Evolutionary conservation across 2,113 vertebrate genomes (phyloP).

Genomic region (Nansenia antarctica): DNA sequence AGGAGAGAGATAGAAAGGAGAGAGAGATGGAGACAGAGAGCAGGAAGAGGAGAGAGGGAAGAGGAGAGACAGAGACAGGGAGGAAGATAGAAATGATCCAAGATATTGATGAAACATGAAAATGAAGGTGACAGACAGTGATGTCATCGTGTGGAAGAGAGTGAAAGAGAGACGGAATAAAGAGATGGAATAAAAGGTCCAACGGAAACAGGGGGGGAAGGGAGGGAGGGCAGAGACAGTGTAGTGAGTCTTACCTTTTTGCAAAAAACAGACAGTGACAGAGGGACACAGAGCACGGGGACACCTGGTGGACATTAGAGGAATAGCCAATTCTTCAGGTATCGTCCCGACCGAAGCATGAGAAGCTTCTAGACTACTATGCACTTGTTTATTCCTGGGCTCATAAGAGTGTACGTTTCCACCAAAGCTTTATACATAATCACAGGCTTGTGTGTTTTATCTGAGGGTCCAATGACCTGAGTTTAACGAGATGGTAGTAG

Average conservation of each 20-base stretch:
- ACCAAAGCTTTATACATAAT: constrained; percentile 33
- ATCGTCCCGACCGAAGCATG: constrained; percentile 5
- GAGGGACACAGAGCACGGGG: constrained; percentile 47
- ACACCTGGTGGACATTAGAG: constrained; percentile 28
- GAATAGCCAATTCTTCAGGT: neutral
- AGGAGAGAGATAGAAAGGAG: neutral
- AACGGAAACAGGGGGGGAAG: constrained; percentile 18
- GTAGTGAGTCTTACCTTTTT: constrained; percentile 73
- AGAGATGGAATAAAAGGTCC: too few relatives aligned
- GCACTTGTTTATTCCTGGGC: neutral
- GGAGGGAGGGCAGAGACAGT: constrained; percentile 40
- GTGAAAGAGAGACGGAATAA: constrained; percentile 7
- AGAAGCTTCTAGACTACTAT: constrained; percentile 7
- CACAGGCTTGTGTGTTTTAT: constrained; percentile 29
- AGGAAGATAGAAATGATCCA: neutral
- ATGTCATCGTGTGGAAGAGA: constrained; percentile 19
- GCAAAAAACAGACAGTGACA: constrained; percentile 45
- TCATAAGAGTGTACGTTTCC: constrained; percentile 29
- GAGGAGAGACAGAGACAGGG: constrained; percentile 13
- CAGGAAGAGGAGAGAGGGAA: neutral
- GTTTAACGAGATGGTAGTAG: neutral
- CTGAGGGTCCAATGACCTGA: neutral
- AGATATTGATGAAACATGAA: neutral
- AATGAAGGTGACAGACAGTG: neutral
- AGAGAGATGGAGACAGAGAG: neutral